Conservation (phyloP, 2,797 vertebrate species). For the Rhinella marina region DNA sequence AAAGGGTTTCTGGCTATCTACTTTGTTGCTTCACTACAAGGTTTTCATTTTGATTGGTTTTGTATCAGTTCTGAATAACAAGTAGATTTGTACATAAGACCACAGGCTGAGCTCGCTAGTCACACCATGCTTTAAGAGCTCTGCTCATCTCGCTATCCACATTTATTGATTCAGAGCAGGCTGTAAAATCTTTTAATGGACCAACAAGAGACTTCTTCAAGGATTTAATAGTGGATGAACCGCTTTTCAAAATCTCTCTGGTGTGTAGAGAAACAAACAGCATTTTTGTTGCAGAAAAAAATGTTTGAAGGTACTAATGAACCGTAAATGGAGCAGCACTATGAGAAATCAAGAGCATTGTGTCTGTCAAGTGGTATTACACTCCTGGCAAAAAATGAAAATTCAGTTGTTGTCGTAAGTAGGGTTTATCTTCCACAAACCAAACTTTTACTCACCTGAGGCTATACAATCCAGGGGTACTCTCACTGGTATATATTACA, state of each 20-base stretch:
- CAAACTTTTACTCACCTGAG: neutral
- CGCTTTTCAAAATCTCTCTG: slow-evolving; percentile 47
- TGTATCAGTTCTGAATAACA: slow-evolving; percentile 55
- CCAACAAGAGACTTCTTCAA: slow-evolving; percentile 61
- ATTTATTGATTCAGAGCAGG: slow-evolving; percentile 59
- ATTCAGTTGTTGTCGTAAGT: neutral
- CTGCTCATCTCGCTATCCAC: slow-evolving; percentile 44
- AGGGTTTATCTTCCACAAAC: neutral
- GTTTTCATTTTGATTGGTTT: slow-evolving; percentile 55
- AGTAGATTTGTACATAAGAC: slow-evolving; percentile 46
- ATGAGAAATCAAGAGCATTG: slow-evolving; percentile 20
- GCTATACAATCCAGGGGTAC: neutral
- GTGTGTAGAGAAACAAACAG: slow-evolving; percentile 49
- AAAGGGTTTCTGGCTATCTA: slow-evolving; percentile 41
- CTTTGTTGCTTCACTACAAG: slow-evolving; percentile 38
- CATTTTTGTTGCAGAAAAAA: slow-evolving; percentile 48
- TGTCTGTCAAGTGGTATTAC: neutral
- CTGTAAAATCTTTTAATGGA: slow-evolving; percentile 60
- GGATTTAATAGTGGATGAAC: slow-evolving; percentile 50
- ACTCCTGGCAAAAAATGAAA: neutral
- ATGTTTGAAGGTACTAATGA: slow-evolving; percentile 30
- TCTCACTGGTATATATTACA: neutral
- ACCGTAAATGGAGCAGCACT: slow-evolving; percentile 13
- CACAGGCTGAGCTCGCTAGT: slow-evolving; percentile 46
- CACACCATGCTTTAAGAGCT: slow-evolving; percentile 19